Percentiles rank a stretch among this genome's conserved stretches.
Conservation (phyloP, 2,113 vertebrate species). For the Xenopus borealis region DNA sequence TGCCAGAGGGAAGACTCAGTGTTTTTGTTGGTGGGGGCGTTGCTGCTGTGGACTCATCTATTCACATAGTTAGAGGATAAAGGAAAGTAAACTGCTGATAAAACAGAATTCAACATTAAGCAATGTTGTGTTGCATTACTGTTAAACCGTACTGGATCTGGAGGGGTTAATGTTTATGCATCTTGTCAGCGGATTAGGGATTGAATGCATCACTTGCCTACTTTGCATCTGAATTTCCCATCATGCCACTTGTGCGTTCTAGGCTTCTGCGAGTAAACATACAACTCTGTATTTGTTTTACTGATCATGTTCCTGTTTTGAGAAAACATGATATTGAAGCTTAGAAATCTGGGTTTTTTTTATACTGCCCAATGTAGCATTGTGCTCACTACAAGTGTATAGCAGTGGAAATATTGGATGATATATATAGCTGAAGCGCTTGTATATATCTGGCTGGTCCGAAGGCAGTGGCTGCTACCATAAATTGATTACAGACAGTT, state of each 20-base stretch:
- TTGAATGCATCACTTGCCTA: not conserved
- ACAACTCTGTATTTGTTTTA: fast-evolving
- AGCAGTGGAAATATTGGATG: fast-evolving
- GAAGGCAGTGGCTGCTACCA: conserved; percentile 69
- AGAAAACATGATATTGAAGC: fast-evolving
- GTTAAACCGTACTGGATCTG: not conserved
- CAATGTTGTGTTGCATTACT: not conserved
- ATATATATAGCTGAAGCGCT: fast-evolving
- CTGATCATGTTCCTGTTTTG: fast-evolving
- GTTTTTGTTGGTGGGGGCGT: not conserved
- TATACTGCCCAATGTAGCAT: fast-evolving
- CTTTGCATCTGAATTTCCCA: conserved; percentile 60
- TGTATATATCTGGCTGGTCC: conserved; percentile 10
- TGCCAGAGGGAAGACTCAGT: not conserved
- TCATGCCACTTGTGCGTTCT: conserved; percentile 39
- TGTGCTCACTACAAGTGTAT: fast-evolving
- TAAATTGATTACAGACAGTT: conserved; percentile 79
- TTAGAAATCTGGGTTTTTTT: fast-evolving
- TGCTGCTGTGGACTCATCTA: not conserved
- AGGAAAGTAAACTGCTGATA: not conserved
- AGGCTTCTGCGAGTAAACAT: fast-evolving
- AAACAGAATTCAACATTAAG: not conserved
- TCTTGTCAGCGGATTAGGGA: not conserved
- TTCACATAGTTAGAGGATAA: not conserved
- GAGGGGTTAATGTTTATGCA: fast-evolving